Percentiles rank a stretch among this genome's conserved stretches.
These are phyloP conservation scores for Limenitis camilla DNA, from an alignment of 2,888 invertebrate genomes.

Conservation along the genomic window DNA sequence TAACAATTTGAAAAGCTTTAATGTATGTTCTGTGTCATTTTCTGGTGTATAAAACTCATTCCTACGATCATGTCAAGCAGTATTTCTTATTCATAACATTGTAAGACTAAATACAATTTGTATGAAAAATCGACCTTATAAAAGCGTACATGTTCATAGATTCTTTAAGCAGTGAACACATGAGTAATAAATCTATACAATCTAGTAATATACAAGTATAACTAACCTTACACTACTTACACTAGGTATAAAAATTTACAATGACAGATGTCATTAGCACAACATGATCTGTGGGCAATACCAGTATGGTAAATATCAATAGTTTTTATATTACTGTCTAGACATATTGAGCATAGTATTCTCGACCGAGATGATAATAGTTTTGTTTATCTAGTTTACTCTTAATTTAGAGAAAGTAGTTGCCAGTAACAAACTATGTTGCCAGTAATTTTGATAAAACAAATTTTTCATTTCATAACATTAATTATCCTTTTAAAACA, in stretches of 20 bases:
- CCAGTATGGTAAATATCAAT: background rate
- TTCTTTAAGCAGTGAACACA: constrained; percentile 8
- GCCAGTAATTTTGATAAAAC: too few species aligned
- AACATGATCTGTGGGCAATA: constrained; percentile 3
- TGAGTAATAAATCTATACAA: constrained; percentile 8
- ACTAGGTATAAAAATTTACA: constrained; percentile 46
- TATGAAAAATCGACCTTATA: constrained; percentile 51
- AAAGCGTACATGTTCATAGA: constrained; percentile 25
- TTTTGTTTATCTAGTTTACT: too few species aligned
- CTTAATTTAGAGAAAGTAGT: too few species aligned
- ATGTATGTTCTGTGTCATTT: too few species aligned
- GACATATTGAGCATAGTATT: background rate
- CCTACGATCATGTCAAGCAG: too few species aligned
- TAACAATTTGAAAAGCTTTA: too few species aligned
- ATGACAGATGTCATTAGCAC: constrained; percentile 12
- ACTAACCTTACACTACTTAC: constrained; percentile 49
- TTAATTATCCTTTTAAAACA: too few species aligned
- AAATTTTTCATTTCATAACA: too few species aligned
- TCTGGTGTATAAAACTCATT: too few species aligned
- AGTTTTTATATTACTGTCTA: constrained; percentile 4
- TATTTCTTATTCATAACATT: too few species aligned
- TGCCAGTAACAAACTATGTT: too few species aligned
- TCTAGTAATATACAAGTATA: constrained; percentile 54
- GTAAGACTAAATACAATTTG: background rate
- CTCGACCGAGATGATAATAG: too few species aligned